Base-by-base conservation (phyloP, 2,797 vertebrate genomes). In the Gymnopithys bicolor region DNA sequence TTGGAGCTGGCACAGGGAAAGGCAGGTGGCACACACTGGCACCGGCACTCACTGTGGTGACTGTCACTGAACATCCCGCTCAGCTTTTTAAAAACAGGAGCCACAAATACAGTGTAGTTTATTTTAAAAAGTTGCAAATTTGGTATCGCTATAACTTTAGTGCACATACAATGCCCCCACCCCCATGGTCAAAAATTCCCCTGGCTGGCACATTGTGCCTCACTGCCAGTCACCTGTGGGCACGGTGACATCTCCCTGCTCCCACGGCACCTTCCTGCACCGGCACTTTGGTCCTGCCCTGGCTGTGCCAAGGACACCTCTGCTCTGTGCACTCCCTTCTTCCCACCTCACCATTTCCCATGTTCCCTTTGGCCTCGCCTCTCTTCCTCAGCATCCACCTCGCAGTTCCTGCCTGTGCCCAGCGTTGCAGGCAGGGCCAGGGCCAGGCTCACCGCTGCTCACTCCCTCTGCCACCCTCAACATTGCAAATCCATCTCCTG, bases 61-160 rank as follows among this genome's bases (percentile, higher is more conserved):
- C 63, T 3, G 1, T 3, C 1, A 10, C 19, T 14, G 46, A 86
- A 25, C 7, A 8, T 48, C 73, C 78, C 0, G 1, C 75, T 39
- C 19, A 5, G 62, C 17, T 27, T 19, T 43, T 17, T 27, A 12
- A 52, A 75, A 33, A 59, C 78, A 63, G 28, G 49, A 89, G 78
- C 16, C 7, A 19, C 91, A 93, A 94, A 94, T 87, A 89, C 80
- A 94, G 76, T 70, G 94, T 81, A 71, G 79, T 94, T 92, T 96
- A 90, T 74, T 59, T n/a, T 80, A 83, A 84, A 62, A 90, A 79
- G 37, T 81, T 66, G 84, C 90, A 93, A 91, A 95, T 97, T 97
- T 97, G 97, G 97, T 96, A 97, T 97, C 83, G 0, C 95, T 94
- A 95, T 91, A 73, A 95, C 82, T 96, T 93, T 96, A 97, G 96